These are phyloP conservation scores for Drosophila rubida DNA, from an alignment of 2,888 invertebrate species.

Conservation along the genomic window DNA sequence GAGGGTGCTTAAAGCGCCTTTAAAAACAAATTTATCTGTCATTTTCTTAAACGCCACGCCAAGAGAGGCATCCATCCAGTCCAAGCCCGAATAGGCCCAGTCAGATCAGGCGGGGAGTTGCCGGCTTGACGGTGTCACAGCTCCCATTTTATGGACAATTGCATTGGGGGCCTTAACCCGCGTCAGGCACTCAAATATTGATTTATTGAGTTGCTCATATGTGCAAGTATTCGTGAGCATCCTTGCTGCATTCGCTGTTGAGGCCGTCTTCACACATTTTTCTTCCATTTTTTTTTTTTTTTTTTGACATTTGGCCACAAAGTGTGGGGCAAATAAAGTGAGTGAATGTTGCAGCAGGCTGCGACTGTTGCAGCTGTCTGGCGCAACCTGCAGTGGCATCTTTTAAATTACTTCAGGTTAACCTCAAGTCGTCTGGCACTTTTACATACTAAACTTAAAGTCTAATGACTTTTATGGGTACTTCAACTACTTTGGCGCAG, in stretches of 20 bases:
- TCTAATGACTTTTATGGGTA: slow-evolving; percentile 68
- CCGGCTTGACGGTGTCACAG: slow-evolving; percentile 12
- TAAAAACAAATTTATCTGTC: slow-evolving; percentile 69
- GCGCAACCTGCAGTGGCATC: slow-evolving; percentile 21
- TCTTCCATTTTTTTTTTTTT: neutral
- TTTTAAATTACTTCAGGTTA: slow-evolving; percentile 56
- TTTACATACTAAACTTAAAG: slow-evolving; percentile 54
- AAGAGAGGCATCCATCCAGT: slow-evolving; percentile 27
- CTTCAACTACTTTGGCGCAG: slow-evolving; percentile 31
- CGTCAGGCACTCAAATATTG: slow-evolving; percentile 64
- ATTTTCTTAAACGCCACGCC: slow-evolving; percentile 66
- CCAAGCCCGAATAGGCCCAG: neutral
- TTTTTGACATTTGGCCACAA: slow-evolving; percentile 32
- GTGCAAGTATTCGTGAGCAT: slow-evolving; percentile 20
- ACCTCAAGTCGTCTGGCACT: slow-evolving; percentile 49
- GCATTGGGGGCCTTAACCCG: slow-evolving; percentile 47
- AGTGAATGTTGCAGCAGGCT: slow-evolving; percentile 18
- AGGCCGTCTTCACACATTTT: neutral
- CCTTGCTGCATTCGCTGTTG: slow-evolving; percentile 23
- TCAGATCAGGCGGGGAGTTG: slow-evolving; percentile 15
- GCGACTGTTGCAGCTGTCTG: slow-evolving; percentile 3
- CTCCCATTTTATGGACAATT: slow-evolving; percentile 59
- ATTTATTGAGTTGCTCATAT: slow-evolving; percentile 74
- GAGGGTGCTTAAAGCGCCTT: slow-evolving; percentile 44
- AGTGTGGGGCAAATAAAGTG: slow-evolving; percentile 52